Base-by-base conservation (phyloP, 2,797 vertebrate species). In the Ceryle rudis region DNA sequence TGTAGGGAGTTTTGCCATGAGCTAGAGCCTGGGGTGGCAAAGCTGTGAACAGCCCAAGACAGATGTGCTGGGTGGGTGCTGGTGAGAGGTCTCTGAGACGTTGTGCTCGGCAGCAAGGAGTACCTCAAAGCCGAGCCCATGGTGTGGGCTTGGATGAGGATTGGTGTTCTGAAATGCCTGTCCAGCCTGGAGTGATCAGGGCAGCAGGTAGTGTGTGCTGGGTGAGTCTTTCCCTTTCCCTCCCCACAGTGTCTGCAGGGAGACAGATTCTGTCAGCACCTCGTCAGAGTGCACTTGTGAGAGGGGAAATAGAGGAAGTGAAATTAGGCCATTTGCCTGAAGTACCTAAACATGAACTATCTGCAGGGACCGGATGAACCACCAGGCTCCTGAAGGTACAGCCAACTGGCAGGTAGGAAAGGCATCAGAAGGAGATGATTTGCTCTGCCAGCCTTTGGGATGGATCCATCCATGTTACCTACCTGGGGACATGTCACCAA, bases 111-210 rank as follows among this genome's bases (percentile, higher is more conserved):
- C 3, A 21, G 31, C 20, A 6, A 28, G 22, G 41, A 70, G 14
- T 3, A 5, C 31, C 60, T 39, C n/a, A 21, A 54, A 1, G 1
- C 39, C 1, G 3, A 44, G 49, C 5, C 60, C 6, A 2, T 5
- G 13, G 6, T 10, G 7, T 1, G 9, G n/a, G 15, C 12, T 41
- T 65, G 89, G n/a, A 1, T 55, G 37, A 37, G 66, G n/a, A 5
- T 21, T 1, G 5, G 21, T 37, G 51, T 11, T 28, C 70, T 25
- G 44, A 52, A 62, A 19, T 5, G 13, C 14, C 4, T 26, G 47
- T 33, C 33, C 23, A 14, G 20, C 19, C 52, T 9, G 25, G 16
- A 29, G n/a, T 1, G 3, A 14, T 8, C 3, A 10, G 39, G 33
- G 31, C 35, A 70, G 47, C 31, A 31, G n/a, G 21, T 17, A 26